phyloP scores from a whole-genome alignment of 2,797 vertebrate species.

The Falco biarmicus region DNA sequence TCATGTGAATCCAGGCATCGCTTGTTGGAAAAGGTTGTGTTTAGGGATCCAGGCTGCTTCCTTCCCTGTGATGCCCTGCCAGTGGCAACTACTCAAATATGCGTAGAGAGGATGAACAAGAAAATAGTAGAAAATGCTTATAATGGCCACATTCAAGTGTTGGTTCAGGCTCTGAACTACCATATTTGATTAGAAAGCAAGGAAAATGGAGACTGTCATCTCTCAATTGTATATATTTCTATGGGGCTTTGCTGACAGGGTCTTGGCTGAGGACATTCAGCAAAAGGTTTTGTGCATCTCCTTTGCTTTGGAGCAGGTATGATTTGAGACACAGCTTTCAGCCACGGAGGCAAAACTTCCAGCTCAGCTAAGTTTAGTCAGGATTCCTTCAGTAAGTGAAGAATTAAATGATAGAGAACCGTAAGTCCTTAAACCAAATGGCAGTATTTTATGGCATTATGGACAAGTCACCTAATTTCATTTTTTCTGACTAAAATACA shows the following conservation, averaged over 20 bases:
- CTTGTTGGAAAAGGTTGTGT: neutral
- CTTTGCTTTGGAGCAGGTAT: neutral
- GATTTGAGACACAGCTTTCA: neutral
- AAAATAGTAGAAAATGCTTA: neutral
- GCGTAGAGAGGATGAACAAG: neutral
- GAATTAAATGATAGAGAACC: neutral
- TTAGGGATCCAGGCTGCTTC: neutral
- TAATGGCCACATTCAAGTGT: neutral
- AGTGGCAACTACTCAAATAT: neutral
- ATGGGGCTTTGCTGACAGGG: neutral
- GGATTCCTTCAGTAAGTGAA: neutral
- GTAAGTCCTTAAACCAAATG: neutral
- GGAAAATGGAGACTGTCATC: neutral
- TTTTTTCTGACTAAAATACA: neutral
- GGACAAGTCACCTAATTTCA: neutral
- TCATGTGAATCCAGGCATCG: neutral
- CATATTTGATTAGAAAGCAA: neutral
- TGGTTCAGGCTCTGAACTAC: neutral
- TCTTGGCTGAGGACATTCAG: neutral
- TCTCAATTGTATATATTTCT: neutral
- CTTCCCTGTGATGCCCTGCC: neutral
- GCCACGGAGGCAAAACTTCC: neutral
- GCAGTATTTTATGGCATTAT: neutral
- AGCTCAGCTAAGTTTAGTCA: neutral
- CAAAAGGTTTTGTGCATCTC: neutral